Evolutionary conservation across 2,797 vertebrate species (phyloP).

Genomic region (Gouania willdenowi): DNA sequence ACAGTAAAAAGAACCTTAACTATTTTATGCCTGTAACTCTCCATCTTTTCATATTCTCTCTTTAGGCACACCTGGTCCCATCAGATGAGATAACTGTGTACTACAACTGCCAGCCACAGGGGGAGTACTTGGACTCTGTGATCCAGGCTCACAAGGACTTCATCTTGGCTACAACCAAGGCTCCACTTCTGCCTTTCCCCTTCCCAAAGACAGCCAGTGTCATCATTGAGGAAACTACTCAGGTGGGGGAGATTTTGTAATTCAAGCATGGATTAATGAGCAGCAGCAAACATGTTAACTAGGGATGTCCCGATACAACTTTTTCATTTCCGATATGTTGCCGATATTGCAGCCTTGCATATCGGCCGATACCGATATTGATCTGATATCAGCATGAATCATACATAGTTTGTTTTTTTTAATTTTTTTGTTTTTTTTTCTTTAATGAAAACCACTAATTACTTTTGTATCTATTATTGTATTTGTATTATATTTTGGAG

Average conservation of each 20-base stretch:
- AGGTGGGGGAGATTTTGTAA: constrained; percentile 66
- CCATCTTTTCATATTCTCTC: not conserved
- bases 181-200: constrained; percentile 84
- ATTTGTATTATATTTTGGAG: no score
- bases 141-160: constrained; percentile 88
- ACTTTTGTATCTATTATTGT: no score
- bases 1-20: no score
- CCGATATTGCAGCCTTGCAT: no score
- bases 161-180: constrained; percentile 90
- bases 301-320: no score
- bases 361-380: no score
- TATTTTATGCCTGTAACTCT: not conserved
- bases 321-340: no score
- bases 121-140: constrained; percentile 86
- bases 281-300: no score
- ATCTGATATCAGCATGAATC: no score
- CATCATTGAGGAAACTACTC: constrained; percentile 89
- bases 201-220: constrained; percentile 76
- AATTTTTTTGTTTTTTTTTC: no score
- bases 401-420: no score
- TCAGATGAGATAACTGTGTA: constrained; percentile 92
- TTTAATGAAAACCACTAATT: no score
- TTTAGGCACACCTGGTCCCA: constrained; percentile 89
- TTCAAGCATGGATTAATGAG: not conserved
- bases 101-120: constrained; percentile 82